Conservation (phyloP, 2,113 vertebrate genomes). For the Psittacara wagleri region DNA sequence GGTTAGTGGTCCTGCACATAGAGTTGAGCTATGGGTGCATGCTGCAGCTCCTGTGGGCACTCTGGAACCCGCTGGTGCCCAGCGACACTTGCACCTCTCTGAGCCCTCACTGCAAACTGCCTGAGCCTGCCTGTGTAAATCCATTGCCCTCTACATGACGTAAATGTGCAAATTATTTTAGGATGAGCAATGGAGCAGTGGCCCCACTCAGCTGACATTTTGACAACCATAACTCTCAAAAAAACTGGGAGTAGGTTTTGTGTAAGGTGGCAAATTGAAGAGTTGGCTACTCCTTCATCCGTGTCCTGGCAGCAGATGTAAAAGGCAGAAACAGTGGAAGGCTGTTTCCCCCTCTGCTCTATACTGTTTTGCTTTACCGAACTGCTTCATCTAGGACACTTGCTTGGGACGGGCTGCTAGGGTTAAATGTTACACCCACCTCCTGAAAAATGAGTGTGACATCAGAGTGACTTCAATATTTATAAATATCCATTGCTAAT, state of each 20-base stretch:
- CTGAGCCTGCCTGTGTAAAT: not conserved
- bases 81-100: not conserved
- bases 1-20: not conserved
- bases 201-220: not conserved
- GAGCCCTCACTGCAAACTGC: not conserved
- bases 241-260: not conserved
- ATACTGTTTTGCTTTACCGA: not conserved
- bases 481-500: not conserved
- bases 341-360: not conserved
- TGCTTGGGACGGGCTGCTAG: not conserved
- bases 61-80: fast-evolving
- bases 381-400: not conserved
- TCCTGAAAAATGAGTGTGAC: not conserved
- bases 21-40: not conserved
- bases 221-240: not conserved
- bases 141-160: not conserved
- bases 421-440: not conserved
- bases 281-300: not conserved
- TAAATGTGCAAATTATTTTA: not conserved
- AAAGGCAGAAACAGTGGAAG: not conserved
- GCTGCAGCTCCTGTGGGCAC: not conserved
- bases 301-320: not conserved
- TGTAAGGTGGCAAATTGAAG: not conserved
- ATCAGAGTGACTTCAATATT: not conserved
- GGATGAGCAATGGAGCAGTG: not conserved